Evolutionary conservation across 2,888 invertebrate genomes (phyloP), one percentile per base, ranked within the genome.

Genomic region (Acanthoscelides obtectus): DNA sequence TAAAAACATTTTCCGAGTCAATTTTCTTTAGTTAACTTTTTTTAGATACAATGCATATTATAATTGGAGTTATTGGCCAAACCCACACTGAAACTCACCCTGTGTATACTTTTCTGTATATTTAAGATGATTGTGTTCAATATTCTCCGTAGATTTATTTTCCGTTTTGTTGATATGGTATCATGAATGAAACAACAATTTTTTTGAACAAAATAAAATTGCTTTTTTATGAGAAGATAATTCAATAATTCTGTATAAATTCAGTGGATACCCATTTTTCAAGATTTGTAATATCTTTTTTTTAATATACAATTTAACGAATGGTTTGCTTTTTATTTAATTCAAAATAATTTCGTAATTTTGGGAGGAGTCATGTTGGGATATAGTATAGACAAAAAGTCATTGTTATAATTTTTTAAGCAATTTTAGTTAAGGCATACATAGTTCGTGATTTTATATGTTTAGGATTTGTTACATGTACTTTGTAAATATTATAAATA

Each of bases 401-500:
- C 45, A 45, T 45, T 45, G 45, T 45, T 45, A 45, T 45, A 45
- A 45, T 45, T 45, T 45, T 45, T 17, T 45, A 45, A 45, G 45
- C 45, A 21, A 66, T 17, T 66, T 66, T 22, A 66, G 20, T 66
- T 66, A 17, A 66, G 20, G 22, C n/a, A n/a, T n/a, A 19, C 22
- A 65, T 65, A n/a, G 20, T n/a, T 20, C 65, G 20, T 66, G 20
- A 66, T 66, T 66, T 66, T 66, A 66, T 66, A 66, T 21, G 3
- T 66, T 66, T 21, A 20, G 66, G 20, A 21, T 66, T 66, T 66
- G 66, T 21, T 66, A 66, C 70, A 72, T 72, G 71, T 72, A 73
- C 74, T 74, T 68, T 81, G 80, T 82, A 81, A 73, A 81, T 81
- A 81, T 80, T 80, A 82, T 81, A 81, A 67, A 76, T 80, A 80